Base-by-base conservation (phyloP, 2,888 invertebrate species). In the Rotaria magnacalcarata region DNA sequence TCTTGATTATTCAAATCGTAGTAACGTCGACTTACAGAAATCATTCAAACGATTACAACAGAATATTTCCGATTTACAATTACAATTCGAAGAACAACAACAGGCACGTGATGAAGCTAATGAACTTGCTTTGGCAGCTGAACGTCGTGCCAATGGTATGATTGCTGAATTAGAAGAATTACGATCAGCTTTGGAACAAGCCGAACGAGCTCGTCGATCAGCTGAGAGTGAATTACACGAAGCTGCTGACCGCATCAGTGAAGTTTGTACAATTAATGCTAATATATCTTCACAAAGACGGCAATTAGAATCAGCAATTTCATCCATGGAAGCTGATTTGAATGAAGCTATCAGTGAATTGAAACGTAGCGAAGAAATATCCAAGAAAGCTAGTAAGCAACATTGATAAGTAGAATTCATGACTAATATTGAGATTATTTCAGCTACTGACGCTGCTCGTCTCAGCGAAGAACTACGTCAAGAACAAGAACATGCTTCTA, bases 21-120 rank as follows among this genome's bases (percentile, higher is more conserved):
- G 96, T 90, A 96, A 96, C 92, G 96, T 96, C 90, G 97, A 97
- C 92, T 96, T 96, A 90, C 97, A 98, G 93, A 98, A 97, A 95
- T 97, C 96, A 93, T 96, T 97, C 93, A 97, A 97, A 93, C 95
- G 96, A 92, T 96, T 96, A 94, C 97, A 97, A 93, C 95, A 95
- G 92, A 96, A 97, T 92, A 94, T 97, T 92, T 96, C 96, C 8
- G 96, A 97, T 92, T 94, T 96, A 89, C 97, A 97, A 93, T 94
- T 95, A 90, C 95, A 95, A 89, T 94, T 98, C 89, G 98, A 98
- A 92, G 97, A 98, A 92, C 98, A 98, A 93, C 97, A 97, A 93
- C 95, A 97, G 89, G 95, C 96, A 88, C 95, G 96, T 89, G 97
- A 97, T 91, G 97, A 98, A 92, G 95, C 96, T 91, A 95, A 97